phyloP scores from a whole-genome alignment of 2,888 invertebrate species.

The Tanypteryx hageni region DNA sequence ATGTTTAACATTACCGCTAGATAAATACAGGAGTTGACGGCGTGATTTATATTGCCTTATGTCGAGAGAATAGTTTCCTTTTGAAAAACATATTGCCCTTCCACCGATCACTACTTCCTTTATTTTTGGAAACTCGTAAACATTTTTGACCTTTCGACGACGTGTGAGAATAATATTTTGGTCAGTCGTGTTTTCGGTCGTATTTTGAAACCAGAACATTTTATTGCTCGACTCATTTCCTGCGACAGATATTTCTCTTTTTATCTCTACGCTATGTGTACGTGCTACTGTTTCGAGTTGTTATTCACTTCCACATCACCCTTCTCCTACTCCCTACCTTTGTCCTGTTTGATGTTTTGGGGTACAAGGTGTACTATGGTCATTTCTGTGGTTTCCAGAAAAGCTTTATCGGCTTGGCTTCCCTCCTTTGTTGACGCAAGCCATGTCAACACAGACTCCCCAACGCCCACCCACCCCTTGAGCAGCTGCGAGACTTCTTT shows the following conservation, averaged over 20 bases:
- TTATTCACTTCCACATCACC: too few species aligned
- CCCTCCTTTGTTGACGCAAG: background rate
- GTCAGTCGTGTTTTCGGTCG: too few species aligned
- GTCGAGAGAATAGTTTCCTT: too few species aligned
- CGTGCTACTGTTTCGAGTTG: background rate
- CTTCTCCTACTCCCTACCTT: background rate
- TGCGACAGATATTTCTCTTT: background rate
- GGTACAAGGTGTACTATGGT: background rate
- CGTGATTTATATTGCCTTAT: too few species aligned
- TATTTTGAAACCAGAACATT: too few species aligned
- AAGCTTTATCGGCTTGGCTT: background rate
- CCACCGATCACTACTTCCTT: too few species aligned
- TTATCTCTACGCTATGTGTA: background rate
- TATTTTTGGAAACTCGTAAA: too few species aligned
- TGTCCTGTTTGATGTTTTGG: conserved; percentile 6
- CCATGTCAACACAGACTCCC: conserved; percentile 8
- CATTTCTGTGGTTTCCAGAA: background rate
- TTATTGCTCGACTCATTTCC: background rate
- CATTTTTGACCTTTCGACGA: too few species aligned
- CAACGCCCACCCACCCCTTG: background rate
- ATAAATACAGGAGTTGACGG: too few species aligned
- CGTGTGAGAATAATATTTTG: too few species aligned
- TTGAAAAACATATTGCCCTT: too few species aligned
- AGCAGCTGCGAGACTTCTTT: conserved; percentile 12
- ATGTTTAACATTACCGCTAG: too few species aligned